A percentile compares a stretch with the other conserved stretches of the same genome.
Conservation (phyloP, 2,888 invertebrate species). For the Crioceris asparagi region DNA sequence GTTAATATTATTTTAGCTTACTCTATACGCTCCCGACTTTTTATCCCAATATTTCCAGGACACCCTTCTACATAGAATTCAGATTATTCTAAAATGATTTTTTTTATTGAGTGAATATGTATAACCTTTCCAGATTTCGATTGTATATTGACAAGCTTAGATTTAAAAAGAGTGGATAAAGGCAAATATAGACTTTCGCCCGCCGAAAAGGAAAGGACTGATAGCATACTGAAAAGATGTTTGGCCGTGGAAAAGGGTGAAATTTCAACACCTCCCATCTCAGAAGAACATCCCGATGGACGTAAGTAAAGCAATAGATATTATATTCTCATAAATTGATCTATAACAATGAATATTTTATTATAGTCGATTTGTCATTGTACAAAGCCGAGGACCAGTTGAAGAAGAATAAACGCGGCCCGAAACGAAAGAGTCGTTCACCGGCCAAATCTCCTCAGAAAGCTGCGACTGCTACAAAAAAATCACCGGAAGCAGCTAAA, state of each 20-base stretch:
- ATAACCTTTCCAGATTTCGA: constrained; percentile 71
- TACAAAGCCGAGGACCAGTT: constrained; percentile 77
- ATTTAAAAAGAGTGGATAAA: constrained; percentile 60
- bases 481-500: constrained; percentile 27
- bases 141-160: constrained; percentile 78
- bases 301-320: constrained; percentile 44
- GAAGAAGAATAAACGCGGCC: constrained; percentile 32
- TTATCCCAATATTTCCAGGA: too few species aligned
- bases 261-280: constrained; percentile 43
- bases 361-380: constrained; percentile 70
- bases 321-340: neutral
- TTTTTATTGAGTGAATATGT: neutral
- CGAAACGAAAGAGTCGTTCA: constrained; percentile 30
- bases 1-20: too few species aligned
- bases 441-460: constrained; percentile 12
- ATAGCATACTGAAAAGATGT: constrained; percentile 74
- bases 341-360: neutral
- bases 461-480: constrained; percentile 15
- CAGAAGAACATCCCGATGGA: constrained; percentile 79
- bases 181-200: constrained; percentile 59
- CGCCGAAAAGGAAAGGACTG: constrained; percentile 66
- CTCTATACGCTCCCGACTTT: too few species aligned
- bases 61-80: too few species aligned
- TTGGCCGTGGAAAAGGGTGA: constrained; percentile 66
- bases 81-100: too few species aligned